phyloP scores from a whole-genome alignment of 1,140 invertebrate species.

The Drosophila quadrilineata region DNA sequence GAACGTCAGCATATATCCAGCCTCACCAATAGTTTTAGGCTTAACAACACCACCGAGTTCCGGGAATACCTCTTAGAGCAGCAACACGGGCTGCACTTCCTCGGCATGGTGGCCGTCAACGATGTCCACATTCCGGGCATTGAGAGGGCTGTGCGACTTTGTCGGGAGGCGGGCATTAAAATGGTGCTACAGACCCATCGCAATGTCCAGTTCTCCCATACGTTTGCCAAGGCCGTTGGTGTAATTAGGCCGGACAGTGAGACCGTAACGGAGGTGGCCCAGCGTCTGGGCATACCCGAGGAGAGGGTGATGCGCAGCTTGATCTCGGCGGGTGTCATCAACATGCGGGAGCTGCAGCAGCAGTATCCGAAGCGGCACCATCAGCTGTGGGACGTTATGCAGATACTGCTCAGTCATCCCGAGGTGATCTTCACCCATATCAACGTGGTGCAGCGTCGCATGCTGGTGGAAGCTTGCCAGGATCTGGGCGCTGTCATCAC shows the following conservation, averaged over 20 bases:
- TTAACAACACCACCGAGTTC: neutral
- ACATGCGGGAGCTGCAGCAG: conserved; percentile 36
- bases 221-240: conserved; percentile 38
- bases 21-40: neutral
- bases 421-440: conserved; percentile 42
- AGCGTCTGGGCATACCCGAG: neutral
- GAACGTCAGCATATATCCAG: neutral
- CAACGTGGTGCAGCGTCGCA: conserved; percentile 10
- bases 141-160: conserved; percentile 11
- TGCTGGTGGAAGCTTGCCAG: conserved; percentile 48
- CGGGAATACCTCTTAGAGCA: conserved; percentile 14
- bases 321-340: conserved; percentile 8
- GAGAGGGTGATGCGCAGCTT: neutral
- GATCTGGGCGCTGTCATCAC: conserved; percentile 50
- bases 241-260: conserved; percentile 6
- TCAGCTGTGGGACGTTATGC: conserved; percentile 35
- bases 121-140: conserved; percentile 26
- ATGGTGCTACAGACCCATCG: conserved; percentile 28
- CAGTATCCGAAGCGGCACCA: conserved; percentile 24
- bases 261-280: conserved; percentile 10
- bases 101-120: conserved; percentile 40
- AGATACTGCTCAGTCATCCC: conserved; percentile 31
- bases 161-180: conserved; percentile 49
- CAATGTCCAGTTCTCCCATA: neutral
- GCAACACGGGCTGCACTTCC: conserved; percentile 19